Base-by-base conservation (phyloP, 2,888 invertebrate species). In the Hypomecis punctinalis region DNA sequence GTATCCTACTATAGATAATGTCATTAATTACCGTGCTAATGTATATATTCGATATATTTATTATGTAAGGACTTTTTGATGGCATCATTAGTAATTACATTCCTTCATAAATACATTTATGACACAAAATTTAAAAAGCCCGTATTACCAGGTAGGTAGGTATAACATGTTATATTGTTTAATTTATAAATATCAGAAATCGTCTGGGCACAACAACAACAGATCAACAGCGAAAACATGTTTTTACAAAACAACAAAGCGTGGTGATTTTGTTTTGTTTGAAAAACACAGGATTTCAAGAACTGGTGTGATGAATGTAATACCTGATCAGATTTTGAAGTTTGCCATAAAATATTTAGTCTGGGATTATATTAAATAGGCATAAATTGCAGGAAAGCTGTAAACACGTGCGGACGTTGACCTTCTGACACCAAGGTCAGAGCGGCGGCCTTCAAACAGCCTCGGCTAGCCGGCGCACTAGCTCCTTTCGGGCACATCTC, bases 381-480 rank as follows among this genome's bases (percentile, higher is more conserved):
- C 55, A 77, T 70, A 80, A 83, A 83, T 80, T 76, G 83, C 83
- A 87, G 74, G 78, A 83, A 84, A 85, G 82, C 82, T 84, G 79
- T 77, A 81, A 85, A 84, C 88, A 87, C 85, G 83, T 81, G 85
- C 86, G 93, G 89, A 86, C 93, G 83, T 88, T 89, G 89, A 92
- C 91, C 91, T 91, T 90, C 88, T 85, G 86, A 82, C 86, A 88
- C 81, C 88, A 93, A 93, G 93, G 93, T 93, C 93, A 89, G 82
- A 83, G 80, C 86, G 87, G 85, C 91, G 92, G 93, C 93, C 93
- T 93, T 92, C 93, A 89, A 84, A 88, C 87, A 88, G 90, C 87
- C 90, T 90, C 87, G 90, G 85, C 89, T 87, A 86, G 85, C 78
- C 83, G 78, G 80, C 83, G 79, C 83, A 81, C 81, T 81, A 83